Evolutionary conservation across 1,140 invertebrate species (phyloP).

Genomic region (Eubasilissa regina): DNA sequence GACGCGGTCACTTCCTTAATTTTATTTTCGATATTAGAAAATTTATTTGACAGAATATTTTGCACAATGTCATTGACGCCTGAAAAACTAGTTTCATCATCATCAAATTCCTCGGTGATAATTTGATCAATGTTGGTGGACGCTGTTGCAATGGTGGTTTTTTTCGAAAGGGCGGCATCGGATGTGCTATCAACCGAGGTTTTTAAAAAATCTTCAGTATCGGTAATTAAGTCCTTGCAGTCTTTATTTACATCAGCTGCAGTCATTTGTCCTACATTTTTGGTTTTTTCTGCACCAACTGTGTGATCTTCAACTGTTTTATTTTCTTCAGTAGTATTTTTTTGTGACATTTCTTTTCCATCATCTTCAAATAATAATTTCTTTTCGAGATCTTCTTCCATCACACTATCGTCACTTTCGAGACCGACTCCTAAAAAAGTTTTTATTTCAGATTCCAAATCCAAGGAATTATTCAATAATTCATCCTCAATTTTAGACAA

Average conservation of each 20-base stretch:
- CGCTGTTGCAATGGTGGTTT: background rate
- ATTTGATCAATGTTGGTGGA: background rate
- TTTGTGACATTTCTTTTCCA: too few relatives aligned
- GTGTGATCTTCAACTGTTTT: background rate
- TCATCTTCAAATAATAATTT: too few relatives aligned
- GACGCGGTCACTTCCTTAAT: background rate
- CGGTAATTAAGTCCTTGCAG: background rate
- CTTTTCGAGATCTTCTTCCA: too few relatives aligned
- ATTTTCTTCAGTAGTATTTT: background rate
- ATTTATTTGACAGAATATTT: background rate
- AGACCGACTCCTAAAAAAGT: constrained; percentile 19
- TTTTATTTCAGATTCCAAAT: constrained; percentile 19
- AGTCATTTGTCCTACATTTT: background rate
- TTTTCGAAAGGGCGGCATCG: background rate
- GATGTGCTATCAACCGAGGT: too few relatives aligned
- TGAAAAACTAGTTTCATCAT: background rate
- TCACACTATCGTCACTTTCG: background rate
- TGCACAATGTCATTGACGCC: background rate
- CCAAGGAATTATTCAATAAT: constrained; percentile 23
- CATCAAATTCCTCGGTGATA: background rate
- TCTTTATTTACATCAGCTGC: background rate
- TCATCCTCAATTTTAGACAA: constrained; percentile 30
- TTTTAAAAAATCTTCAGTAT: background rate
- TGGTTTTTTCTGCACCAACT: background rate
- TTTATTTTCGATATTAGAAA: background rate